Percentiles rank a stretch among this genome's conserved stretches.
phyloP scores from a whole-genome alignment of 2,797 vertebrate species.

The Bryconaethiops microstoma region DNA sequence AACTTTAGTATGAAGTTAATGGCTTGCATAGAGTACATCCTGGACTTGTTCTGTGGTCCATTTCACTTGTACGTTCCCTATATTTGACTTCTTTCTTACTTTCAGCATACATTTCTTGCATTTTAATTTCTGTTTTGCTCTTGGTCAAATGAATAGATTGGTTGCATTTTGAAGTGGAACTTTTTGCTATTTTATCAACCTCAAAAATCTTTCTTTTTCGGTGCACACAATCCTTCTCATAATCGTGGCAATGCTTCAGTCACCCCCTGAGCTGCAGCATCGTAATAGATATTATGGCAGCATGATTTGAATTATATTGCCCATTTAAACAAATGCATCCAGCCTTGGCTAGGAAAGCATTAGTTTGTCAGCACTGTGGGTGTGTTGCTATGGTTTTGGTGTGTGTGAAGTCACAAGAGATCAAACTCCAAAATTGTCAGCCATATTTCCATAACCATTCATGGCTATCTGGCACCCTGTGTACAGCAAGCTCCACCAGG shows the following conservation, averaged over 20 bases:
- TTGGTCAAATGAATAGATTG: neutral
- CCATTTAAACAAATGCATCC: neutral
- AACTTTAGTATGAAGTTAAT: neutral
- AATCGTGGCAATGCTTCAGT: neutral
- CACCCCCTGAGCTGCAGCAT: neutral
- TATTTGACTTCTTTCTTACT: neutral
- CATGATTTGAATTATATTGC: neutral
- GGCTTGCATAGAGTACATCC: neutral
- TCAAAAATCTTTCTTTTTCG: neutral
- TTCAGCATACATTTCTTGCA: neutral
- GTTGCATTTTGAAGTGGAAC: neutral
- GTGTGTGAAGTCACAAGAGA: conserved; percentile 25
- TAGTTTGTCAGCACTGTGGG: conserved; percentile 39
- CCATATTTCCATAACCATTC: conserved; percentile 12
- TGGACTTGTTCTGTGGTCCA: neutral
- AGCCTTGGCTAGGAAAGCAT: neutral
- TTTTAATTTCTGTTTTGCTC: neutral
- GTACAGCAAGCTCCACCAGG: neutral
- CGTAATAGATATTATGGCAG: neutral
- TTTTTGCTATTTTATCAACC: neutral
- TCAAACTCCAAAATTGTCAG: conserved; percentile 9
- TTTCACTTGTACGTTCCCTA: neutral
- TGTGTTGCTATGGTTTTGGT: conserved; percentile 53
- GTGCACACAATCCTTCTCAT: neutral
- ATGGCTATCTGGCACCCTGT: neutral